These are phyloP conservation scores for Sphaeridia pumilis DNA, from an alignment of 2,888 invertebrate species.

Conservation along the genomic window DNA sequence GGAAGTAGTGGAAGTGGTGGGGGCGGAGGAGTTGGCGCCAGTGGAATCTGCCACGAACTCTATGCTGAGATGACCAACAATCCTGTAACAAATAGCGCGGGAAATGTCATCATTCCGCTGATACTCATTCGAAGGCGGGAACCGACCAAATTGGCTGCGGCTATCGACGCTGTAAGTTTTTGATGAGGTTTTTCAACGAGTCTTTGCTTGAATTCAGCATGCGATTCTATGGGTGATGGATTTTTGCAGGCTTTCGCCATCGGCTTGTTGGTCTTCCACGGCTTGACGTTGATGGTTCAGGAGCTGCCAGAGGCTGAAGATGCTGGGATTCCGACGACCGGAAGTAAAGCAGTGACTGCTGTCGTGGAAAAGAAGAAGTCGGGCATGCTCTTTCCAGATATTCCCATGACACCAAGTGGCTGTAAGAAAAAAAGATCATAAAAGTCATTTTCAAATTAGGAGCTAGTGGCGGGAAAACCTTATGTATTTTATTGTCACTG, in stretches of 20 bases:
- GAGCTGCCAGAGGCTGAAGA: neutral
- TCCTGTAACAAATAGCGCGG: neutral
- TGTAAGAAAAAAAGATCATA: conserved; percentile 3
- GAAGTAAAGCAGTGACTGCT: no score
- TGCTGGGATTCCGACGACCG: neutral
- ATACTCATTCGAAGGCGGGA: neutral
- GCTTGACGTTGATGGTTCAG: conserved; percentile 6
- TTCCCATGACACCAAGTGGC: conserved; percentile 4
- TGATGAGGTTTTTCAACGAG: neutral
- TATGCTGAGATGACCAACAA: no score
- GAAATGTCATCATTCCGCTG: neutral
- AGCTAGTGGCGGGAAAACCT: no score
- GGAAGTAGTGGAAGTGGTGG: no score
- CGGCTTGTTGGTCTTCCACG: conserved; percentile 3
- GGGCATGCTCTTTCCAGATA: neutral
- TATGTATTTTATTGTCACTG: no score
- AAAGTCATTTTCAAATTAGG: no score
- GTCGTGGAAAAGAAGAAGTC: no score
- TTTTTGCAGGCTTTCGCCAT: neutral
- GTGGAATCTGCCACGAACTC: no score
- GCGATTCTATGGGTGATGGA: neutral
- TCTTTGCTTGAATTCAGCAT: no score
- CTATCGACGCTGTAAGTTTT: neutral
- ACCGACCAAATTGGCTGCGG: neutral
- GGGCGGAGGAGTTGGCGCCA: no score